These are phyloP conservation scores for Brienomyrus longianalis DNA, from an alignment of 2,113 vertebrate genomes.

Conservation along the genomic window DNA sequence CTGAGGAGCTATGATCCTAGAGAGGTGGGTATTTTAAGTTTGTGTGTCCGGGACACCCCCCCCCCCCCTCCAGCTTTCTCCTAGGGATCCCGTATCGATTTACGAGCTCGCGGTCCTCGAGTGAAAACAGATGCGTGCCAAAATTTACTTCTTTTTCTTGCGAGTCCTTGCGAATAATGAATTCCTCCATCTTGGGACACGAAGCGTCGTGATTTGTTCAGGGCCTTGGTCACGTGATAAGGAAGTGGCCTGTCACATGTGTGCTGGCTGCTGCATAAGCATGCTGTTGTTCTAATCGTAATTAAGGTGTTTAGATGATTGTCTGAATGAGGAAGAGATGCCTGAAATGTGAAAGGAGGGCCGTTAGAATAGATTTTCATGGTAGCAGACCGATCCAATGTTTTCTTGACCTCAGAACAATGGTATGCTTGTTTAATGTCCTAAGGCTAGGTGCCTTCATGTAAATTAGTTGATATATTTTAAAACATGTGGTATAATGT, in stretches of 20 bases:
- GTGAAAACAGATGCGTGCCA: conserved; percentile 49
- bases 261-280: conserved; percentile 18
- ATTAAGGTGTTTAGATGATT: conserved; percentile 1
- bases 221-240: not conserved
- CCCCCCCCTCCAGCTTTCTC: not conserved
- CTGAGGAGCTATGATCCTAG: conserved; percentile 31
- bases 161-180: conserved; percentile 23
- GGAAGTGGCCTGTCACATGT: conserved; percentile 10
- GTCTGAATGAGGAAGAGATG: not conserved
- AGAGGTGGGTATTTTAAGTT: conserved; percentile 43
- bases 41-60: not conserved
- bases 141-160: not conserved
- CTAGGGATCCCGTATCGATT: conserved; percentile 35
- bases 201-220: conserved; percentile 34
- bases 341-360: not conserved
- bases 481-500: not conserved
- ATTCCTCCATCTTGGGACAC: conserved; percentile 13
- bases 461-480: not conserved
- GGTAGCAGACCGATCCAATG: no score
- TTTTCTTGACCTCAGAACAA: not conserved
- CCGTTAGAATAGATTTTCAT: not conserved
- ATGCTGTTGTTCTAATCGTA: conserved; percentile 26
- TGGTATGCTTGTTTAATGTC: not conserved
- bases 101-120: conserved; percentile 30
- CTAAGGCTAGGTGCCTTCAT: not conserved